These are phyloP conservation scores for Agrypnia vestita DNA, from an alignment of 1,140 invertebrate species.

Conservation along the genomic window DNA sequence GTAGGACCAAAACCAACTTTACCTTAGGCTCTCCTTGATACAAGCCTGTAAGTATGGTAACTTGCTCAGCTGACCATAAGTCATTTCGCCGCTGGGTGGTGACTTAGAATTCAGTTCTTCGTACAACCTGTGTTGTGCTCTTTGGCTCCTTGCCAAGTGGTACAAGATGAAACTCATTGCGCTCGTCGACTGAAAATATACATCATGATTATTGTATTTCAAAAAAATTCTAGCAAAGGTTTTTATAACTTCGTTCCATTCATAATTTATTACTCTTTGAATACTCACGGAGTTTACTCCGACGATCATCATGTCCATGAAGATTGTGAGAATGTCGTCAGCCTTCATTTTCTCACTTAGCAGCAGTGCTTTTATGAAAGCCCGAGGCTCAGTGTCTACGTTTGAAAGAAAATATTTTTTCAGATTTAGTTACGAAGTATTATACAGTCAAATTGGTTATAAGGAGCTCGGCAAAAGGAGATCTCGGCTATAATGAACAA, in stretches of 20 bases:
- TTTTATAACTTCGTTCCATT: too few species aligned
- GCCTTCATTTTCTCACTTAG: slow-evolving; percentile 72
- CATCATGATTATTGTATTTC: not conserved
- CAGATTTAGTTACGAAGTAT: too few species aligned
- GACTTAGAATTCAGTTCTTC: slow-evolving; percentile 70
- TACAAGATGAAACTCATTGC: slow-evolving; percentile 68
- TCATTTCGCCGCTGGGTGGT: slow-evolving; percentile 64
- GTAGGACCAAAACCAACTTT: not conserved
- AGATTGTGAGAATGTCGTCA: slow-evolving; percentile 76
- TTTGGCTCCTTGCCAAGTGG: slow-evolving; percentile 70
- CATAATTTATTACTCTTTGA: not conserved
- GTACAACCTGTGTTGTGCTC: slow-evolving; percentile 70
- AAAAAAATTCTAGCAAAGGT: not conserved
- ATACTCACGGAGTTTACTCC: slow-evolving; percentile 74
- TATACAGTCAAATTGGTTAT: too few species aligned
- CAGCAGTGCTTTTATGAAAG: slow-evolving; percentile 68
- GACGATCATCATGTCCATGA: slow-evolving; percentile 79
- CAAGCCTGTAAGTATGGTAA: slow-evolving; percentile 73
- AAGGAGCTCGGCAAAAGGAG: too few species aligned
- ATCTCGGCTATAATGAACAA: too few species aligned
- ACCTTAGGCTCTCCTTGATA: slow-evolving; percentile 72
- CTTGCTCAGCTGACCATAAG: slow-evolving; percentile 64
- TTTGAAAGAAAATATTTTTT: not conserved
- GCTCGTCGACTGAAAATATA: slow-evolving; percentile 64
- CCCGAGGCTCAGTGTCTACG: slow-evolving; percentile 23